Conservation (phyloP, 2,888 invertebrate species). For the Muschampia staudingeri region DNA sequence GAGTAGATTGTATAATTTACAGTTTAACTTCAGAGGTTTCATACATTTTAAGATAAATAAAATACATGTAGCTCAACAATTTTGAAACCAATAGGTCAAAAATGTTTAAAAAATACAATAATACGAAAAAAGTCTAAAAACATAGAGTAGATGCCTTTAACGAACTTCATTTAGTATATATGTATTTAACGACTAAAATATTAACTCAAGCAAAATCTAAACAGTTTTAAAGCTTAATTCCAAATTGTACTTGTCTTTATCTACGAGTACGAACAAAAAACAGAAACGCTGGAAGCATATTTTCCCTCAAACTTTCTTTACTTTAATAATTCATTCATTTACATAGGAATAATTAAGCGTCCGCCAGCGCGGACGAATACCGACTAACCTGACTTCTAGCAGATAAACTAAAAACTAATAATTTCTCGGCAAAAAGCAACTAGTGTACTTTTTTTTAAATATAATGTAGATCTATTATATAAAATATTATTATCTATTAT, state of each 20-base stretch:
- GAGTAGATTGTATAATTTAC: no score
- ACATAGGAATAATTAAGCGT: conserved; percentile 33
- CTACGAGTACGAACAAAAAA: background rate
- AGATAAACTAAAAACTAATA: background rate
- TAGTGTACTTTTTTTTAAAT: no score
- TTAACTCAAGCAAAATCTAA: background rate
- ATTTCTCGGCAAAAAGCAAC: background rate
- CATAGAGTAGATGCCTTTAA: no score
- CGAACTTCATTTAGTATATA: no score
- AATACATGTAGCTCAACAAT: no score
- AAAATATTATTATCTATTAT: no score
- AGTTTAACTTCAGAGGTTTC: no score
- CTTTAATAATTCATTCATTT: conserved; percentile 36
- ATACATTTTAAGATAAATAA: no score
- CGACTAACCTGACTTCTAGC: background rate
- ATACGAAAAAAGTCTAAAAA: no score
- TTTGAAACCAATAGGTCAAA: no score
- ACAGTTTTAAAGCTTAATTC: conserved; percentile 17
- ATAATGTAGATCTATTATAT: no score
- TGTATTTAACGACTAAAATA: background rate
- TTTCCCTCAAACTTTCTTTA: conserved; percentile 32
- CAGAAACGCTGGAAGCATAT: conserved; percentile 26
- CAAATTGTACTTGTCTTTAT: conserved; percentile 31
- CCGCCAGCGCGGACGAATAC: background rate
- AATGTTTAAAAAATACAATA: no score